Percentiles rank a stretch among this genome's conserved stretches.
These are phyloP conservation scores for Podiceps cristatus DNA, from an alignment of 2,113 vertebrate genomes.

Conservation along the genomic window DNA sequence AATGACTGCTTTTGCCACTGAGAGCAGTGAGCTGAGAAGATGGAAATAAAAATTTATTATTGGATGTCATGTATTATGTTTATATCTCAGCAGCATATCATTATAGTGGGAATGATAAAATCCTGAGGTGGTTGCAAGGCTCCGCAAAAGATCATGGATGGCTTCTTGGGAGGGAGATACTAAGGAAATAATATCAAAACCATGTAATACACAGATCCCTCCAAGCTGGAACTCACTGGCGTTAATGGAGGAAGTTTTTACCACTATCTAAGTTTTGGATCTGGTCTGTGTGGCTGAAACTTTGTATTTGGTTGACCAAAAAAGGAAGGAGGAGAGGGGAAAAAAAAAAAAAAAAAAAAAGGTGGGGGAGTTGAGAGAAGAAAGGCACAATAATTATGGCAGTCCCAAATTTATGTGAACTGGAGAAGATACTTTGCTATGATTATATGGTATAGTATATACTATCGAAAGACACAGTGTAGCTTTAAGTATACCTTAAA, in stretches of 20 bases:
- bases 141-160: background rate
- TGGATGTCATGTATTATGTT: background rate
- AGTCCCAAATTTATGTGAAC: background rate
- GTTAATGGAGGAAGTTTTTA: background rate
- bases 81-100: background rate
- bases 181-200: background rate
- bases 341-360: too few relatives aligned
- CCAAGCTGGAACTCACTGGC: background rate
- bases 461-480: background rate
- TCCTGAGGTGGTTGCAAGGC: background rate
- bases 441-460: background rate
- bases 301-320: background rate
- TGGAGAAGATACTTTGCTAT: background rate
- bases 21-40: background rate
- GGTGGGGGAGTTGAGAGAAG: too few relatives aligned
- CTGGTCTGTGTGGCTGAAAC: background rate
- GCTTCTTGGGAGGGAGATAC: background rate
- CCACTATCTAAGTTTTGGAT: background rate
- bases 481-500: background rate
- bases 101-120: background rate
- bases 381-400: background rate
- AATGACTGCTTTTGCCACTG: background rate
- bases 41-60: background rate
- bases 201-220: background rate
- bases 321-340: fast-evolving